Conservation (phyloP, 2,113 vertebrate genomes). For the Saimiri boliviensis region DNA sequence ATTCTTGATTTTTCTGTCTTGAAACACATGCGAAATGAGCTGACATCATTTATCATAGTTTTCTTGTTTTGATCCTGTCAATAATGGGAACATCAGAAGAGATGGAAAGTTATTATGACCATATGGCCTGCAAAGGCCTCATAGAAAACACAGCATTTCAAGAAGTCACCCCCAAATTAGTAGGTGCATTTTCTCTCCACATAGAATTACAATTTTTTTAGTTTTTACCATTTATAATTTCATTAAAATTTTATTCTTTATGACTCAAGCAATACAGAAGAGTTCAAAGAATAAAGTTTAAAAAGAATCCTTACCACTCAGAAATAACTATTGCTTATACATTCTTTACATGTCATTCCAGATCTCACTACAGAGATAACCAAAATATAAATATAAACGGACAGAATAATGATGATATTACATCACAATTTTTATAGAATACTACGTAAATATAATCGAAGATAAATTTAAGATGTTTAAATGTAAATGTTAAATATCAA, state of each 20-base stretch:
- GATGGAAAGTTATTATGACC: neutral
- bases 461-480: slow-evolving; percentile 19
- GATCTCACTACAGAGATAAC: neutral
- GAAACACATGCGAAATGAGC: neutral
- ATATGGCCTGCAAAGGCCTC: neutral
- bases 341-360: neutral
- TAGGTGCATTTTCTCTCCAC: neutral
- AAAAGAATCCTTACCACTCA: neutral
- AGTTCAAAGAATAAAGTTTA: neutral
- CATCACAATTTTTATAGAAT: neutral
- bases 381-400: neutral
- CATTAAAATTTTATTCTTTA: neutral
- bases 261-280: neutral
- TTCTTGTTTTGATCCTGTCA: neutral
- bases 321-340: neutral
- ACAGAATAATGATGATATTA: neutral
- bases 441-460: neutral
- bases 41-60: neutral
- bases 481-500: neutral
- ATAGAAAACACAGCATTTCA: neutral
- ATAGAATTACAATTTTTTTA: neutral
- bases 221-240: neutral
- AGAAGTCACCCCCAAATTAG: neutral
- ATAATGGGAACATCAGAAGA: neutral
- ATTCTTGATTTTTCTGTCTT: neutral